phyloP scores from a whole-genome alignment of 2,888 invertebrate species.

The Metellina segmentata region DNA sequence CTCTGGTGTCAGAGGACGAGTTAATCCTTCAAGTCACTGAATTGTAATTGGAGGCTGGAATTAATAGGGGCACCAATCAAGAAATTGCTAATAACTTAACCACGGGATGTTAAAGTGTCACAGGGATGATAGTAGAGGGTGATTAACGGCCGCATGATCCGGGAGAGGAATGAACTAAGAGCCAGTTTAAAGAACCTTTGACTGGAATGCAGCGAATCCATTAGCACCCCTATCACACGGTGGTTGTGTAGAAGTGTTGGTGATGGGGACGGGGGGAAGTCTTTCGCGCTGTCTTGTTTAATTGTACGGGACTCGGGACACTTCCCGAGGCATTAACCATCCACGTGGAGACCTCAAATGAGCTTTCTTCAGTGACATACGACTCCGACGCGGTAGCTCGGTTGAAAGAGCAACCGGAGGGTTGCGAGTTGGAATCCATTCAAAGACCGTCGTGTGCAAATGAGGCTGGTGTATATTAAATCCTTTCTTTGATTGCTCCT shows the following conservation, averaged over 20 bases:
- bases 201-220: constrained; percentile 40
- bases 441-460: no score
- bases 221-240: constrained; percentile 18
- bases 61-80: constrained; percentile 70
- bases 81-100: constrained; percentile 72
- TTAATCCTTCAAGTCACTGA: constrained; percentile 72
- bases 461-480: no score
- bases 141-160: constrained; percentile 48
- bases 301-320: no score
- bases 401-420: no score
- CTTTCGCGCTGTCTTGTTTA: no score
- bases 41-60: constrained; percentile 67
- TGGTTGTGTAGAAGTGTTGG: background rate
- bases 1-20: constrained; percentile 46
- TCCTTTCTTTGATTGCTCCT: no score
- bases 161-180: no score
- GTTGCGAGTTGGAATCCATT: no score
- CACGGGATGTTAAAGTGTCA: constrained; percentile 64
- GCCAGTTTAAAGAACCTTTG: background rate
- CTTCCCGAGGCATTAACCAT: no score
- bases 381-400: no score
- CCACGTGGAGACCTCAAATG: no score
- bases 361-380: no score
- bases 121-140: constrained; percentile 4
- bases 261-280: background rate